Base-by-base conservation (phyloP, 2,797 vertebrate species). In the Eulemur mongoz region DNA sequence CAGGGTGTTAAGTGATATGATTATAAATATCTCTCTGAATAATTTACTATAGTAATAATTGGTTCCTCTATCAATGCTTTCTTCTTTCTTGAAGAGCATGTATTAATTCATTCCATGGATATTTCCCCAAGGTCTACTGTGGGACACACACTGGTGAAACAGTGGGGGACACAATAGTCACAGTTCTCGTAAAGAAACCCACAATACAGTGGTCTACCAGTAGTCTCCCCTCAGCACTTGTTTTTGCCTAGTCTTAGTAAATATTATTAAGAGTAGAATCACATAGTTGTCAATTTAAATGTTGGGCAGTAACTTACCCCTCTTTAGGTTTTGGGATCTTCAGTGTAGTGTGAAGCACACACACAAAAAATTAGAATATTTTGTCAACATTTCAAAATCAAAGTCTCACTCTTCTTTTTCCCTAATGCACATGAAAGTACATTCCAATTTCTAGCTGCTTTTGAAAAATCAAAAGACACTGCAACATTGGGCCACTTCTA, bases 321-420 rank as follows among this genome's bases (percentile, higher is more conserved):
- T 80, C 50, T 38, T 59, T 67, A 94, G 81, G 25, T 13, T n/a
- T 80, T 8, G 15, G 30, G 35, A 52, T 83, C 43, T 82, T 76
- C 30, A 65, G 14, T 40, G 15, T 54, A 69, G 40, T 50, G 22
- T 67, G 25, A 72, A 80, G 48, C 85, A 40, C 10, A 79, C 10
- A 79, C 22, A 50, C 50, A 69, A 23, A 43, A 23, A 38, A 32
- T 22, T 38, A 87, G 52, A 87, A 14, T 69, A 59, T 17, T 20
- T 48, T 70, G 15, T 82, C 30, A 83, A 35, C 32, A 54, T 91
- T 95, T 89, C 80, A 96, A 83, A 93, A 87, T 73, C 14, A 87
- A 67, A 6, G 59, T 84, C 32, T 48, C 32, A 45, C 40, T 52
- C 23, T 57, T 85, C 5, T 61, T 89, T 86, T 7, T 87, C 13